Base-by-base conservation (phyloP, 1,140 invertebrate species). In the Papilio polytes region DNA sequence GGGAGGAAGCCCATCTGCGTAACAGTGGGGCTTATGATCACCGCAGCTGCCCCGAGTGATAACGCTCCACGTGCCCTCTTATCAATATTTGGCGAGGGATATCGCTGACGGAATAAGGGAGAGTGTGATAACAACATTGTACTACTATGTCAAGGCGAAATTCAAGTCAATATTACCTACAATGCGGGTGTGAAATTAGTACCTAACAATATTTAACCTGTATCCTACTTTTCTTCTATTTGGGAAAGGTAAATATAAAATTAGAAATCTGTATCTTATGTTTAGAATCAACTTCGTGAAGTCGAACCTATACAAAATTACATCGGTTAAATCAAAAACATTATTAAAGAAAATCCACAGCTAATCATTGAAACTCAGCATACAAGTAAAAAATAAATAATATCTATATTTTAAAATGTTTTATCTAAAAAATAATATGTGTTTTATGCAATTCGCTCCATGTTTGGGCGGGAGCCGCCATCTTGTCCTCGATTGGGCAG, bases 21-120 rank as follows among this genome's bases (percentile, higher is more conserved):
- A 79, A 88, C 88, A 88, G 87, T 86, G 83, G 86, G 53, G 82
- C 82, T 86, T 87, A 80, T 87, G 82, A 83, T 85, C 81, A 81
- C 59, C 83, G 85, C 88, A 89, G 89, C 88, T 89, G 89, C 85
- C 79, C 81, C 72, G 80, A 20, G 63, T 87, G 88, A 90, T 90
- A 89, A 90, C 82, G 72, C 15, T 59, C 82, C 89, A 89, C 88
- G 89, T 87, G 88, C 83, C 87, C 81, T 76, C 83, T 78, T 87
- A 84, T 87, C 85, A 88, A 88, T 87, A 88, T 82, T 82, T 83
- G 84, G 78, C 82, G 84, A 77, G 81, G 82, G 84, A 85, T 87
- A 87, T 87, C 84, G 76, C 73, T 77, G 83, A 85, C 81, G 84
- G 82, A 87, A 81, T 80, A 81, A 82, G 82, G 85, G 81, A 86